Conservation (phyloP, 2,113 vertebrate genomes). For the Barbus barbus region DNA sequence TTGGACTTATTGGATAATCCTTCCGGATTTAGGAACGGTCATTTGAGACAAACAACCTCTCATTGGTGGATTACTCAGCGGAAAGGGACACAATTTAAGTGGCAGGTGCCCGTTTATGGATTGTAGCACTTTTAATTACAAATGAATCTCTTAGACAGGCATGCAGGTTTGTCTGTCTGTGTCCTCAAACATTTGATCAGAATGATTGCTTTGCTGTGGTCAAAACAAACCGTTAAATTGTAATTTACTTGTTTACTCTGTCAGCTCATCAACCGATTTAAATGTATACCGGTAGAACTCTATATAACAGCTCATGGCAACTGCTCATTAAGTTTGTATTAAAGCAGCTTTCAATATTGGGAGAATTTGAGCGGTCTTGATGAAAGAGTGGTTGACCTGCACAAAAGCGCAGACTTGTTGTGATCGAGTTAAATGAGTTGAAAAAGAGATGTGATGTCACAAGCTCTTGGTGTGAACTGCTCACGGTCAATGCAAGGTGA, state of each 20-base stretch:
- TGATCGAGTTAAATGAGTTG: no score
- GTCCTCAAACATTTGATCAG: not conserved
- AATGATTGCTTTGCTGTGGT: not conserved
- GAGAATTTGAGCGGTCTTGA: not conserved
- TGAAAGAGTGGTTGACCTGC: not conserved
- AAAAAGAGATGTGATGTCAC: no score
- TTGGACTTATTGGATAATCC: slow-evolving; percentile 46
- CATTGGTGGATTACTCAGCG: slow-evolving; percentile 44
- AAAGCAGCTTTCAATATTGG: not conserved
- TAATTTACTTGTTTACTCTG: not conserved
- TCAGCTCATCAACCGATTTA: not conserved
- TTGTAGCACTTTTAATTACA: slow-evolving; percentile 1
- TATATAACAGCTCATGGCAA: not conserved
- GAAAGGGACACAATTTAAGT: slow-evolving; percentile 28
- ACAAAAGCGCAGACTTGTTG: not conserved
- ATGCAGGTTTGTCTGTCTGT: not conserved
- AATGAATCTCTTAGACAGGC: not conserved
- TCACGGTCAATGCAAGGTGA: slow-evolving; percentile 24
- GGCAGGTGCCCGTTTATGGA: slow-evolving; percentile 20
- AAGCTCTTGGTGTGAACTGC: no score
- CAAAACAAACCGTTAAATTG: not conserved
- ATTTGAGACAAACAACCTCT: slow-evolving; percentile 39
- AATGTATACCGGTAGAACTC: not conserved
- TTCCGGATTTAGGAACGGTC: slow-evolving; percentile 36
- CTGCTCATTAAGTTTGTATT: not conserved